Conservation (phyloP, 2,888 invertebrate genomes). For the Germaria angustata region DNA sequence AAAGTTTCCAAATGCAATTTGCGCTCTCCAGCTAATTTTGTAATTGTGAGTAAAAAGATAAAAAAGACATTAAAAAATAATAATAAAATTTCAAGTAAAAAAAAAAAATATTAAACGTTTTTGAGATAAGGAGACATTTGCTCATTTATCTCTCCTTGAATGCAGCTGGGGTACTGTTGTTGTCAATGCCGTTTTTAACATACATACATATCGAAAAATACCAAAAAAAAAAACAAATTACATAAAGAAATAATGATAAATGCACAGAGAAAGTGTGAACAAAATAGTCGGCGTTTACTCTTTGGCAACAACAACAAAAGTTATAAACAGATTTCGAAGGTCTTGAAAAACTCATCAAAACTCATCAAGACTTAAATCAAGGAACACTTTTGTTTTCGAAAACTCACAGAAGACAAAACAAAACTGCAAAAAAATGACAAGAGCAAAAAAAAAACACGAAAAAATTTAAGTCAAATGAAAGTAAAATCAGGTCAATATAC, state of each 20-base stretch:
- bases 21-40: constrained; percentile 38
- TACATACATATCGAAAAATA: not conserved
- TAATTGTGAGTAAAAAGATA: constrained; percentile 31
- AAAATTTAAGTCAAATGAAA: constrained; percentile 70
- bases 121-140: constrained; percentile 39
- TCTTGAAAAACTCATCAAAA: not conserved
- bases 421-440: not conserved
- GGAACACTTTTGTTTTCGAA: not conserved
- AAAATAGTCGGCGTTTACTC: constrained; percentile 8
- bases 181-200: constrained; percentile 13
- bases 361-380: not conserved
- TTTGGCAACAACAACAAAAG: not conserved
- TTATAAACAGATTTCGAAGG: constrained; percentile 5
- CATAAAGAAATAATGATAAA: not conserved
- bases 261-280: constrained; percentile 57
- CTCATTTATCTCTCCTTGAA: constrained; percentile 48
- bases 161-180: not conserved
- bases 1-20: constrained; percentile 37
- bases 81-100: not conserved
- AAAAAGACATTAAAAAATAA: not conserved
- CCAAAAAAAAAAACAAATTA: not conserved
- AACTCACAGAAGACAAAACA: not conserved
- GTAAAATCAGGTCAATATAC: constrained; percentile 75
- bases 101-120: constrained; percentile 2
- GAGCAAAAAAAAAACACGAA: constrained; percentile 17